Conservation (phyloP, 2,888 invertebrate species). For the Heliconius sara region DNA sequence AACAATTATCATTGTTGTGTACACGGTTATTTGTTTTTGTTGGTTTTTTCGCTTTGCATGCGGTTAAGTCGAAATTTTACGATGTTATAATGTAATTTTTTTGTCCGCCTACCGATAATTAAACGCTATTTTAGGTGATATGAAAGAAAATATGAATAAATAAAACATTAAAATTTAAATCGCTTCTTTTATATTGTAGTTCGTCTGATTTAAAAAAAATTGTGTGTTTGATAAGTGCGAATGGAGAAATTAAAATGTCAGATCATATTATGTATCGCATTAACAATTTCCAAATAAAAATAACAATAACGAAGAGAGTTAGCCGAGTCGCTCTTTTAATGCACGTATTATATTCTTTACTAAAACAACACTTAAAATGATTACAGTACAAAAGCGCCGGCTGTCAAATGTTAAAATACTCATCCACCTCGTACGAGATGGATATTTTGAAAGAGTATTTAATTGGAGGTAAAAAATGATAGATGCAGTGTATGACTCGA, state of each 20-base stretch:
- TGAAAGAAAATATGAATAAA: constrained; percentile 13
- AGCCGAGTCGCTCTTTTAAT: constrained; percentile 1
- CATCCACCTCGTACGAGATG: constrained; percentile 25
- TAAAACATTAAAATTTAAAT: constrained; percentile 14
- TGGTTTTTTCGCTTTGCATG: not conserved
- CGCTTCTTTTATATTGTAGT: constrained; percentile 4
- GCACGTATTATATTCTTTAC: constrained; percentile 8
- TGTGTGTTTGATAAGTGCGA: not conserved
- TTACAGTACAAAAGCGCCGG: constrained; percentile 36
- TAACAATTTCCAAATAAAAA: constrained; percentile 6
- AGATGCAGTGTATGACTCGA: constrained; percentile 71
- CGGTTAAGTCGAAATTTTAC: constrained; percentile 16
- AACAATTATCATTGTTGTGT: constrained; percentile 28
- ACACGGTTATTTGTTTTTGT: constrained; percentile 25
- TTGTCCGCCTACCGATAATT: constrained; percentile 7
- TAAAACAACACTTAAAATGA: constrained; percentile 27
- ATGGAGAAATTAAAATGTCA: constrained; percentile 8
- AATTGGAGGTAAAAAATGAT: constrained; percentile 68
- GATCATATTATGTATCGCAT: constrained; percentile 2
- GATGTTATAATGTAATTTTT: not conserved
- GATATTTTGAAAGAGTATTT: constrained; percentile 50
- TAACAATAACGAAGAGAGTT: not conserved
- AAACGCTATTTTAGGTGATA: not conserved
- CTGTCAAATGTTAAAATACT: constrained; percentile 31
- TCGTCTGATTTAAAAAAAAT: not conserved